Percentiles rank a stretch among this genome's conserved stretches.
These are phyloP conservation scores for Drosophila emarginata DNA, from an alignment of 2,888 invertebrate genomes.

Conservation along the genomic window DNA sequence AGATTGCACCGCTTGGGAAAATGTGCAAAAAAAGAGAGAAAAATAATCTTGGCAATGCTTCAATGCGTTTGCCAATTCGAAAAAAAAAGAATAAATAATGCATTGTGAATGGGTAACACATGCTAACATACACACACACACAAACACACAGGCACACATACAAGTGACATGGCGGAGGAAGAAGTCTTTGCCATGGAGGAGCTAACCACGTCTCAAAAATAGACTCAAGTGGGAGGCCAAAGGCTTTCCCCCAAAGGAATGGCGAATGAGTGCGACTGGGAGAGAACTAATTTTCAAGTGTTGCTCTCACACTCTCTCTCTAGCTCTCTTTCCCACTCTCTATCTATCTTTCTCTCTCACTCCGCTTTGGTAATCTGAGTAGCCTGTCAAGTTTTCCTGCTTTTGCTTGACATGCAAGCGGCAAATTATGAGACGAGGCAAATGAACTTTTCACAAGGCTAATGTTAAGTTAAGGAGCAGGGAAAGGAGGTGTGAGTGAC, in stretches of 20 bases:
- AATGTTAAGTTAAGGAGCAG: slow-evolving; percentile 49
- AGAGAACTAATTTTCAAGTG: neutral
- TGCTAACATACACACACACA: neutral
- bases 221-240: slow-evolving; percentile 53
- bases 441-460: slow-evolving; percentile 77
- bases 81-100: neutral
- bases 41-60: slow-evolving; percentile 39
- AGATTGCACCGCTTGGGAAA: slow-evolving; percentile 52
- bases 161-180: slow-evolving; percentile 18
- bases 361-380: slow-evolving; percentile 10
- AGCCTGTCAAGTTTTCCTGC: slow-evolving; percentile 15
- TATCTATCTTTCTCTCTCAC: slow-evolving; percentile 14
- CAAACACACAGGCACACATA: neutral
- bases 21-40: slow-evolving; percentile 1
- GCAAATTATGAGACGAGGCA: slow-evolving; percentile 75
- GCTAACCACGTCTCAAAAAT: slow-evolving; percentile 56
- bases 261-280: slow-evolving; percentile 8
- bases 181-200: neutral
- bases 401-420: slow-evolving; percentile 69
- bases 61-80: slow-evolving; percentile 54
- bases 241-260: slow-evolving; percentile 40
- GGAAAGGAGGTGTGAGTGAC: neutral
- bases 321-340: neutral
- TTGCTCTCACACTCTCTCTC: slow-evolving; percentile 13
- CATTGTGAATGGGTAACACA: slow-evolving; percentile 2